A percentile compares a stretch with the other conserved stretches of the same genome.
Evolutionary conservation across 2,797 vertebrate species (phyloP).

Genomic region (Apogon hyalosoma): DNA sequence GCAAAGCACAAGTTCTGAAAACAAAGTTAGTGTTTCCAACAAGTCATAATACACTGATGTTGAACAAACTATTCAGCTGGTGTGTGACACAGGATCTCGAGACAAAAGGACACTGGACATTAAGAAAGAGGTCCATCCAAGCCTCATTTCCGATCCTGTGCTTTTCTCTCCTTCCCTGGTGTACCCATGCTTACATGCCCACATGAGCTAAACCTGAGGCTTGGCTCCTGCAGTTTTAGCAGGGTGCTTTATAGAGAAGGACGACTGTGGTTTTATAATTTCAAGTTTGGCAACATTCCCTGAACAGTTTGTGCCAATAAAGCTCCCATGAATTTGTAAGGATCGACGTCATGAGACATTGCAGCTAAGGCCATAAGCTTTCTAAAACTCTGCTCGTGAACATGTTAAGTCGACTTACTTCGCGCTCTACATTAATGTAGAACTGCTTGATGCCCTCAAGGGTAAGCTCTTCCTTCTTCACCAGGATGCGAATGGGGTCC

Average conservation of each 20-base stretch:
- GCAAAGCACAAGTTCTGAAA: neutral
- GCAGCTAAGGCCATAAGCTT: neutral
- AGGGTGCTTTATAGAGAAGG: conserved; percentile 93
- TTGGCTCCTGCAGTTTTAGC: conserved; percentile 87
- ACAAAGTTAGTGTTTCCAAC: neutral
- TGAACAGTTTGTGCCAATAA: too few species aligned
- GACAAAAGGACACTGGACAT: conserved; percentile 92
- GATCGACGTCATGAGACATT: too few species aligned
- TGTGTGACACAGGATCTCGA: conserved; percentile 89
- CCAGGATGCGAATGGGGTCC: conserved; percentile 96
- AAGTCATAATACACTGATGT: neutral
- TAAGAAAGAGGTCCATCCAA: conserved; percentile 95
- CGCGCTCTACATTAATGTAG: conserved; percentile 98
- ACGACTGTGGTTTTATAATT: neutral
- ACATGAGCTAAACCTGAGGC: conserved; percentile 83
- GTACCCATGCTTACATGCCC: conserved; percentile 92
- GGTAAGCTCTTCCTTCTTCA: conserved; percentile 98
- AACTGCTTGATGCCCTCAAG: conserved; percentile 99
- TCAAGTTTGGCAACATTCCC: too few species aligned
- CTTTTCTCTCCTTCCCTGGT: conserved; percentile 87
- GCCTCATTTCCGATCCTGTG: conserved; percentile 85
- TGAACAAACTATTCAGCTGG: neutral
- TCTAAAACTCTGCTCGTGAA: neutral
- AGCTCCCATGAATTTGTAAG: too few species aligned
- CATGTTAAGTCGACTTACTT: conserved; percentile 76